A percentile compares a stretch with the other conserved stretches of the same genome.
Evolutionary conservation across 37 sponge, comb jelly and placozoan species (phyloP).

Genomic region (Corticium candelabrum): DNA sequence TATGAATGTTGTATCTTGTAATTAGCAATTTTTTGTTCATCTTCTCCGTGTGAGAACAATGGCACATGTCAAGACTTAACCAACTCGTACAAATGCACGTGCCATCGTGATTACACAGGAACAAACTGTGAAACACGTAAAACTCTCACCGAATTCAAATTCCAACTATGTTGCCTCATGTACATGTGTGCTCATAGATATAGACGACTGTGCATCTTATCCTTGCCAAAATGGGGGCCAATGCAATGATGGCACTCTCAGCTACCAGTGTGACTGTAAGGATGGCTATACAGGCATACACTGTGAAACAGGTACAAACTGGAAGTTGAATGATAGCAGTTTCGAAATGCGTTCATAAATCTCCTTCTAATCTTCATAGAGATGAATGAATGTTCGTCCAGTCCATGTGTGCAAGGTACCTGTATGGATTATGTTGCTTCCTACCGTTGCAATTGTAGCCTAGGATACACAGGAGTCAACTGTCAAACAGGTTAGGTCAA

Average conservation of each 20-base stretch:
- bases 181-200: too few species aligned
- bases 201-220: slow-evolving; percentile 2
- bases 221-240: slow-evolving; percentile 19
- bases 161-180: too few species aligned
- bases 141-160: not conserved
- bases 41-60: not conserved
- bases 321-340: not conserved
- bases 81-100: slow-evolving; percentile 10
- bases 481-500: not conserved
- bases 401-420: not conserved
- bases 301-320: not conserved
- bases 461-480: not conserved
- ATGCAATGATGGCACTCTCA: slow-evolving; percentile 1
- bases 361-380: too few species aligned
- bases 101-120: slow-evolving; percentile 8
- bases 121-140: slow-evolving; percentile 12
- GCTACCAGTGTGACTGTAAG: slow-evolving; percentile 6
- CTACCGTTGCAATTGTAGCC: not conserved
- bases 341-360: too few species aligned
- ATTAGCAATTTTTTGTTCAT: too few species aligned
- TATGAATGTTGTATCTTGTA: too few species aligned
- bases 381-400: not conserved
- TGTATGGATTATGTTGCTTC: not conserved
- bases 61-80: not conserved
- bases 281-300: not conserved